These are phyloP conservation scores for Sebastes schlegelii DNA, from an alignment of 2,113 vertebrate genomes.

Conservation along the genomic window DNA sequence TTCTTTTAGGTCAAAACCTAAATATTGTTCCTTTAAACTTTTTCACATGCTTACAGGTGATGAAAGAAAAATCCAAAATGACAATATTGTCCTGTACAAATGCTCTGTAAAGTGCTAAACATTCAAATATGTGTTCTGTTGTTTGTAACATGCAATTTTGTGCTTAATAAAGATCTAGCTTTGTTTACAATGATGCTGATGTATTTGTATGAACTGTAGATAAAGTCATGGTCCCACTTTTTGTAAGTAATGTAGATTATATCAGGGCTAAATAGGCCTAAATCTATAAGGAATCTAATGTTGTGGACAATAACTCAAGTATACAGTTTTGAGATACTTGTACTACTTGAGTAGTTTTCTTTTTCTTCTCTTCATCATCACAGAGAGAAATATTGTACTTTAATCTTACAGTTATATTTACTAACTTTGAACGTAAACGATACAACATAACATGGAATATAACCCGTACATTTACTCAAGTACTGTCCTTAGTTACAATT, in stretches of 20 bases:
- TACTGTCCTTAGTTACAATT: too few relatives aligned
- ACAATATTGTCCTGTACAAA: slow-evolving; percentile 2
- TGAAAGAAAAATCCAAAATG: neutral
- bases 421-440: neutral
- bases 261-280: neutral
- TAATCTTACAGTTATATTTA: neutral
- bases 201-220: neutral
- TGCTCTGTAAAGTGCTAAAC: neutral
- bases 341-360: neutral
- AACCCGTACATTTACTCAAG: too few relatives aligned
- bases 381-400: neutral
- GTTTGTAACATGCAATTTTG: slow-evolving; percentile 13
- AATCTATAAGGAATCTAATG: neutral
- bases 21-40: neutral
- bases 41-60: neutral
- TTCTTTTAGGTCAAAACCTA: slow-evolving; percentile 9
- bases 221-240: neutral
- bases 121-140: neutral
- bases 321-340: neutral
- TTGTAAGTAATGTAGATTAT: neutral
- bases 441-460: neutral
- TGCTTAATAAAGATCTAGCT: slow-evolving; percentile 42
- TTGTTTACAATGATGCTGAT: neutral
- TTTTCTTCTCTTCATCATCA: neutral
- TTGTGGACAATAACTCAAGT: neutral